A percentile compares a stretch with the other conserved stretches of the same genome.
phyloP scores from a whole-genome alignment of 2,888 invertebrate species.

The Adelphocoris suturalis region DNA sequence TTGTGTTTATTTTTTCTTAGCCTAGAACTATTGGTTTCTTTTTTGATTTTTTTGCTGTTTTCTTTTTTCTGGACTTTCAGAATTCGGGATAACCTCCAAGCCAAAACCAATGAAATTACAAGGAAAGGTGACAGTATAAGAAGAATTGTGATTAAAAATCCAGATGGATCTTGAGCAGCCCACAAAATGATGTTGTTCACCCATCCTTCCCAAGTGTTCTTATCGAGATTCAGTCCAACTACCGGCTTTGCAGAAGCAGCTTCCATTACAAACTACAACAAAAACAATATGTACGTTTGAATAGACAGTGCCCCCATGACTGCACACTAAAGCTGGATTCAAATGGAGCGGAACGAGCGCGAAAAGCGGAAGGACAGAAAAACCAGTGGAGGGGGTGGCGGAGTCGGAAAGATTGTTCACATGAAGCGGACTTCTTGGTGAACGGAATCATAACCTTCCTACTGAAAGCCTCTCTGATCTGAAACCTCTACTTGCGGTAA shows the following conservation, averaged over 20 bases:
- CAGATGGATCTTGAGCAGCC: slow-evolving; percentile 78
- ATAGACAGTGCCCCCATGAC: too few relatives aligned
- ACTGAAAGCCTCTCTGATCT: too few relatives aligned
- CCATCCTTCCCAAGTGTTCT: slow-evolving; percentile 76
- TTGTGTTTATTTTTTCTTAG: slow-evolving; percentile 73
- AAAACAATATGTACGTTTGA: background rate
- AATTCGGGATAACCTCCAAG: slow-evolving; percentile 80
- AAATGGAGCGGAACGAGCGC: too few relatives aligned
- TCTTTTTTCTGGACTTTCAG: slow-evolving; percentile 80
- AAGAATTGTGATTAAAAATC: slow-evolving; percentile 80
- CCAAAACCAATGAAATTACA: slow-evolving; percentile 80
- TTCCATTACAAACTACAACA: slow-evolving; percentile 37
- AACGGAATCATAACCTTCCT: too few relatives aligned
- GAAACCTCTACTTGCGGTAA: too few relatives aligned
- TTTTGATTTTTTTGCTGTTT: slow-evolving; percentile 77
- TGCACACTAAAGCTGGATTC: too few relatives aligned
- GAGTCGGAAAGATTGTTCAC: too few relatives aligned
- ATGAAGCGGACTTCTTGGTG: too few relatives aligned
- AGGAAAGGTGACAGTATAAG: slow-evolving; percentile 80
- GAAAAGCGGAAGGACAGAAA: too few relatives aligned
- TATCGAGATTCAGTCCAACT: slow-evolving; percentile 72
- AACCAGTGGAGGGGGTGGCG: too few relatives aligned
- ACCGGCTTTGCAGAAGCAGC: slow-evolving; percentile 44
- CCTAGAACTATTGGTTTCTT: slow-evolving; percentile 76
- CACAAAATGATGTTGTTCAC: slow-evolving; percentile 77